Percentiles rank a stretch among this genome's conserved stretches.
phyloP scores from a whole-genome alignment of 2,888 invertebrate genomes.

The Clunio marinus region DNA sequence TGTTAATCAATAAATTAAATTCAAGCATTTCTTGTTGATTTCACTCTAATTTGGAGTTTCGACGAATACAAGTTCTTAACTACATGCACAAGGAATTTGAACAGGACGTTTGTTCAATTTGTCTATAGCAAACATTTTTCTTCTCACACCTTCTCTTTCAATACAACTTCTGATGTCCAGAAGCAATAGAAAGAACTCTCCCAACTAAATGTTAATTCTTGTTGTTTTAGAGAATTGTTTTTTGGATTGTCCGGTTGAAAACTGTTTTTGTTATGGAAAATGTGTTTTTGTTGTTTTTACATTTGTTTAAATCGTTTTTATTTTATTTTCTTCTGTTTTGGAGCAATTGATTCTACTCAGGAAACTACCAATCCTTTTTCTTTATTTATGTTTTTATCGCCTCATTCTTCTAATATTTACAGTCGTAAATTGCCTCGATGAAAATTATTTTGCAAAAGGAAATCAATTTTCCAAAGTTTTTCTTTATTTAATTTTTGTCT shows the following conservation, averaged over 20 bases:
- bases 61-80: too few species aligned
- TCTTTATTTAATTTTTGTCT: background rate
- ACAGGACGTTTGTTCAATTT: slow-evolving; percentile 14
- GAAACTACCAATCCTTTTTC: slow-evolving; percentile 8
- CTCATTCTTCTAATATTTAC: background rate
- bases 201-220: slow-evolving; percentile 1
- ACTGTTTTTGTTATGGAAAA: background rate
- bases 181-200: background rate
- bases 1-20: too few species aligned
- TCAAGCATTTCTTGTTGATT: too few species aligned
- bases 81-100: too few species aligned
- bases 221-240: slow-evolving; percentile 23
- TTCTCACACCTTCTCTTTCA: background rate
- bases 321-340: background rate
- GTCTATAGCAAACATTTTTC: background rate
- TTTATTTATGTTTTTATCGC: slow-evolving; percentile 15
- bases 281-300: slow-evolving; percentile 20
- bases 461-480: slow-evolving; percentile 10
- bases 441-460: slow-evolving; percentile 1
- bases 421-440: background rate
- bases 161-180: background rate
- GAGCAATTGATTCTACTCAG: background rate
- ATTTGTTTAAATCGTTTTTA: too few species aligned
- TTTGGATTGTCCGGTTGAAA: background rate
- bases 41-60: too few species aligned